A percentile compares a stretch with the other conserved stretches of the same genome.
Conservation (phyloP, 2,113 vertebrate genomes). For the Aphelocoma coerulescens region DNA sequence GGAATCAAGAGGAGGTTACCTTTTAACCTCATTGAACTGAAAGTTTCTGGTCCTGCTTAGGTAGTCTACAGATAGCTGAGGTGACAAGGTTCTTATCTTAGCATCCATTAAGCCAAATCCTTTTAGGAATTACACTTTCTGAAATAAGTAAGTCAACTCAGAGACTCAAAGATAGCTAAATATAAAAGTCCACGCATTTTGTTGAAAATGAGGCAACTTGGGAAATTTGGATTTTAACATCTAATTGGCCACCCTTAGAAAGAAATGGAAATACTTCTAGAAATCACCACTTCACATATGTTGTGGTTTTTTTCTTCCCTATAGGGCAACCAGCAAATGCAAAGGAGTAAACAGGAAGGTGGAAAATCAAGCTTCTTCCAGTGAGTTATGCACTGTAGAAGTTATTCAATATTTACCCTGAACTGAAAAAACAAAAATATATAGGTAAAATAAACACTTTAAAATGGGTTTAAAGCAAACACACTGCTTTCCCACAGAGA, state of each 20-base stretch:
- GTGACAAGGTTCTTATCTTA: not conserved
- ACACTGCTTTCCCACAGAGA: not conserved
- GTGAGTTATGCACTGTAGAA: not conserved
- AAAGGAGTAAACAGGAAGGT: not conserved
- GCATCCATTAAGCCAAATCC: not conserved
- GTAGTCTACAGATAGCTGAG: not conserved
- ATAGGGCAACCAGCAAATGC: not conserved
- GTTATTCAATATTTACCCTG: not conserved
- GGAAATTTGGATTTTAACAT: not conserved
- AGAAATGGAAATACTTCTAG: not conserved
- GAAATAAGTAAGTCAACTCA: not conserved
- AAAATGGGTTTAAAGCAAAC: not conserved
- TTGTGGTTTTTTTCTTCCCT: rapidly evolving
- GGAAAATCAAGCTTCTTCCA: not conserved
- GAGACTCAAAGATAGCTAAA: not conserved
- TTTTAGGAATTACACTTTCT: not conserved
- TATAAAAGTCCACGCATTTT: not conserved
- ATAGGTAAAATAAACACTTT: not conserved
- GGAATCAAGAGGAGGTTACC: not conserved
- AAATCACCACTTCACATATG: not conserved
- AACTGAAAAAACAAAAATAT: not conserved
- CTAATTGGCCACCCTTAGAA: not conserved
- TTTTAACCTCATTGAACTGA: not conserved
- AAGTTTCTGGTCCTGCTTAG: not conserved
- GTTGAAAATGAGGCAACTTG: not conserved